These are phyloP conservation scores for Lepidocolaptes lacrymiger DNA, from an alignment of 2,797 vertebrate species.

Conservation along the genomic window DNA sequence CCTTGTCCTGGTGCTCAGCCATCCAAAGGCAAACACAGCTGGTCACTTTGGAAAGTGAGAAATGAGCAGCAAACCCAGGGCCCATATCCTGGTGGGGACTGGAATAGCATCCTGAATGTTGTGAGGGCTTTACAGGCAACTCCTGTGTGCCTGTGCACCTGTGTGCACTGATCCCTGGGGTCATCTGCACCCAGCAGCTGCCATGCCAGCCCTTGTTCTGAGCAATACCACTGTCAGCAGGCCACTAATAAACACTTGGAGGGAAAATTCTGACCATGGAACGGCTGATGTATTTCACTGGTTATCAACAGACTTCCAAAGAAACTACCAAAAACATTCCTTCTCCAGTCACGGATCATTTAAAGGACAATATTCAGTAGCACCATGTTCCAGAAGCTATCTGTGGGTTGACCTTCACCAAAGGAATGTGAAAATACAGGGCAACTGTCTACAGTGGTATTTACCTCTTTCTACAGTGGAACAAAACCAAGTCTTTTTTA, in stretches of 20 bases:
- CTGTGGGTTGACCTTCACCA: constrained; percentile 20
- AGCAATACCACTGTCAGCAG: background rate
- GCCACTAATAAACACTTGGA: background rate
- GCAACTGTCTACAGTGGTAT: background rate
- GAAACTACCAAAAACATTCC: background rate
- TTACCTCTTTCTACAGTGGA: background rate
- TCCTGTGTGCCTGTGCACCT: background rate
- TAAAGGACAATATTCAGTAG: background rate
- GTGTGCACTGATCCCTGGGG: background rate
- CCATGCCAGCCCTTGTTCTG: background rate
- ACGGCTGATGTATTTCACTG: background rate
- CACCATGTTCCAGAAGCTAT: background rate
- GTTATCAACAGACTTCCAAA: background rate
- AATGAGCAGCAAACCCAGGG: background rate
- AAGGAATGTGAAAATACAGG: constrained; percentile 16
- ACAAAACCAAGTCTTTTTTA: background rate
- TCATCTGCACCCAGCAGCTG: background rate
- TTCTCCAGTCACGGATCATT: background rate
- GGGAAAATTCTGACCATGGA: background rate
- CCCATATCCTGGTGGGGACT: background rate
- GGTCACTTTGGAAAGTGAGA: background rate
- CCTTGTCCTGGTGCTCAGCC: background rate
- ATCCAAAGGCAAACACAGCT: background rate
- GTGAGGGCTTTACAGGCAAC: background rate
- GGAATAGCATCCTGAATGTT: background rate